phyloP scores from a whole-genome alignment of 2,888 invertebrate genomes.

The Leptinotarsa haldemani region DNA sequence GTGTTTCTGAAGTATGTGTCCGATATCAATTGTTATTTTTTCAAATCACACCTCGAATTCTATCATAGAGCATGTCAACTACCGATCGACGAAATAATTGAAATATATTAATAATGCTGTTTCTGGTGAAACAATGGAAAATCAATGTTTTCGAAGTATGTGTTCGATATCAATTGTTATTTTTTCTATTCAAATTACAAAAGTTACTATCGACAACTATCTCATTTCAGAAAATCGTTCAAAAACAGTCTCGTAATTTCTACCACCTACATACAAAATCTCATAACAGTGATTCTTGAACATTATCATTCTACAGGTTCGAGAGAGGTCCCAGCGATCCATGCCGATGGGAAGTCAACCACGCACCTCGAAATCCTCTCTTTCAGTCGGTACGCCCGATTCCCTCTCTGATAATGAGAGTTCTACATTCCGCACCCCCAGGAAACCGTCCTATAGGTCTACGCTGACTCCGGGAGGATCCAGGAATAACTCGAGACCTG shows the following conservation, averaged over 20 bases:
- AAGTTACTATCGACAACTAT: neutral
- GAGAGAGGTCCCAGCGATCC: constrained; percentile 91
- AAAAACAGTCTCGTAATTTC: neutral
- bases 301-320: constrained; percentile 72
- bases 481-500: constrained; percentile 79
- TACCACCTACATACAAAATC: neutral
- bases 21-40: too few species aligned
- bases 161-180: too few species aligned
- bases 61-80: neutral
- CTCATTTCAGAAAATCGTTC: neutral
- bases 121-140: neutral
- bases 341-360: constrained; percentile 83
- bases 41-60: too few species aligned
- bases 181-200: too few species aligned
- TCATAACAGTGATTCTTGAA: too few species aligned
- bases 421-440: constrained; percentile 73
- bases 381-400: constrained; percentile 90
- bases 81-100: too few species aligned
- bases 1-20: neutral
- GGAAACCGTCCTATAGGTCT: constrained; percentile 77
- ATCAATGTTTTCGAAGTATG: neutral
- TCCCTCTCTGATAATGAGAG: constrained; percentile 90
- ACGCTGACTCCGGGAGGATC: constrained; percentile 83
- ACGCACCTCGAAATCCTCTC: constrained; percentile 79
- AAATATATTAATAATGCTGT: neutral